Evolutionary conservation across 2,113 vertebrate species (phyloP).

Genomic region (Rhagologus leucostigma): DNA sequence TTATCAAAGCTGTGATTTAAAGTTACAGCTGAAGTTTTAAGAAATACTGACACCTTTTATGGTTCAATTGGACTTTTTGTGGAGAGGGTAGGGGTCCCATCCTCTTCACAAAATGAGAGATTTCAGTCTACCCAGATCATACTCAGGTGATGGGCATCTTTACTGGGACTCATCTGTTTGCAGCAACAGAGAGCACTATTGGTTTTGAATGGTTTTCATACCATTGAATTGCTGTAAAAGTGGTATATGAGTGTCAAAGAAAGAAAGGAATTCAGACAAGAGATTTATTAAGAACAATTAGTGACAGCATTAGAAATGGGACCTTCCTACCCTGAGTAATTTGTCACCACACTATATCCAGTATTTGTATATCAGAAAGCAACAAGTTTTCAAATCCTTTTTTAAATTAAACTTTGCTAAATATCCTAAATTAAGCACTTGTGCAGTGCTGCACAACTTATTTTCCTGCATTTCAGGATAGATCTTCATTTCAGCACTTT

Average conservation of each 20-base stretch:
- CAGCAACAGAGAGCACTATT: background rate
- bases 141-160: background rate
- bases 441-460: background rate
- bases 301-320: background rate
- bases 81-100: background rate
- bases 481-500: background rate
- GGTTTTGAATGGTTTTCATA: background rate
- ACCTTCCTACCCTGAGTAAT: background rate
- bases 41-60: background rate
- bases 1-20: background rate
- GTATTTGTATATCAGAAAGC: background rate
- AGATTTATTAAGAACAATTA: background rate
- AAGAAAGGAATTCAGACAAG: background rate
- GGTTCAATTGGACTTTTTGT: background rate
- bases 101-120: background rate
- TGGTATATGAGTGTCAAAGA: background rate
- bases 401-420: background rate
- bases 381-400: background rate
- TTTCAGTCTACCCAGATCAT: background rate
- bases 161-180: background rate
- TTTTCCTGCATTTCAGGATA: background rate
- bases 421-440: background rate
- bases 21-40: background rate
- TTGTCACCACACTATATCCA: background rate
- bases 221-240: background rate